Base-by-base conservation (phyloP, 2,888 invertebrate genomes). In the Ceraclea dissimilis region DNA sequence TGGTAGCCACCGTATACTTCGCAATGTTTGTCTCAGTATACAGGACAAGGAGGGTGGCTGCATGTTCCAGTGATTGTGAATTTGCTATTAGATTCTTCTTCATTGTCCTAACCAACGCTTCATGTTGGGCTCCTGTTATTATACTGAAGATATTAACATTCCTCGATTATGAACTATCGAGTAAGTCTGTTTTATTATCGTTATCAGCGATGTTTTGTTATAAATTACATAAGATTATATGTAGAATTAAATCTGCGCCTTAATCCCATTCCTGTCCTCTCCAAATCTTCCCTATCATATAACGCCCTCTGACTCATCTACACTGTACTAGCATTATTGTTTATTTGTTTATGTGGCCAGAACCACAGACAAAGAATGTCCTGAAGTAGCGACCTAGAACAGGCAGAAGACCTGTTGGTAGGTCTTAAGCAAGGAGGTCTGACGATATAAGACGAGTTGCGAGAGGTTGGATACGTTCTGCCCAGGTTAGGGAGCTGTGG, bases 111-210 rank as follows among this genome's bases (percentile, higher is more conserved):
- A 84, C 86, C 1, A 83, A 87, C 66, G 79, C 79, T n/a, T 68
- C 80, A 53, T 87, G 86, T 66, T 86, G 86, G 86, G 77, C 80
- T 13, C 86, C 86, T 6, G 84, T 86, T 51, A 82, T 85, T 34
- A 66, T 75, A 21, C 72, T 84, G 56, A 87, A 87, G 68, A 73
- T 82, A 49, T 68, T 80, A 60, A 85, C 83, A 2, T 75, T 85
- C 61, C 68, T 71, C 34, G 72, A 76, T 48, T 70, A 77, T 52
- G 71, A 73, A 60, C 75, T 83, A 58, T 76, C 81, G 57, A 75
- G 83, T 83, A 68, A 57, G 54, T 54, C 49, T 34, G 19, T 11
- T 19, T 26, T 20, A 33, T 8, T 18, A 17, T 19, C 13, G 16
- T 34, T 10, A 48, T 48, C 6, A 31, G 6, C 11, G 6, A 31